Base-by-base conservation (phyloP, 2,113 vertebrate genomes). In the Platichthys flesus region DNA sequence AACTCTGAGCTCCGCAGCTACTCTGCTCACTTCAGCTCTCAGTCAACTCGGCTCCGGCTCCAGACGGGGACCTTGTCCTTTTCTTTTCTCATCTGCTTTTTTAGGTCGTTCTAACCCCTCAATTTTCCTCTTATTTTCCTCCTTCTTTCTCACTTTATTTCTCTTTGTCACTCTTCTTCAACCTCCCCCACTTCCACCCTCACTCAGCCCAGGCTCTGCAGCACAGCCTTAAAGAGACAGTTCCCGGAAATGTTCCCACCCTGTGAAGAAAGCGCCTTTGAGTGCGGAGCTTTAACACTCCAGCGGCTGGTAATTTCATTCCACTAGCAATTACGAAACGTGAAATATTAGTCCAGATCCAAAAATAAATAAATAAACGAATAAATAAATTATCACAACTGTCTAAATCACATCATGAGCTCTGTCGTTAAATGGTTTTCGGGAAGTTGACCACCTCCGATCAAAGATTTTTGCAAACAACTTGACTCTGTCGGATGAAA, bases 171-270 rank as follows among this genome's bases (percentile, higher is more conserved):
- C 79, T 88, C 79, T 72, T 74, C 88, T 84, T 74, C 88, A 45
- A n/a, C 51, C 51, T 54, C 18, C 51, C 51, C 79, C 58, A 69
- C 67, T 67, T 79, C 78, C 62, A 28, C 65, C 65, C 74, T 71
- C 78, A 59, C 80, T 90, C 89, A 77, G 87, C 24, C 89, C 79
- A 80, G 61, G 66, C 79, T 85, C 67, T 73, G 67, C 84, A 78
- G 47, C 47, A 42, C 84, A 84, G 82, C 86, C 89, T 95, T 95
- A 94, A 95, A 95, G 94, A 93, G 92, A 94, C 94, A 94, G 90
- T 88, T 92, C 83, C 83, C 67, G 74, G 89, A 91, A 86, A 90
- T 82, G 74, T 92, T 89, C 89, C 86, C 86, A 86, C 83, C 80
- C 83, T 79, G 65, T 67, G 80, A 85, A 83, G 76, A 86, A 93